These are phyloP conservation scores for Caenorhabditis plicata DNA, from an alignment of 2,888 invertebrate genomes.

Conservation along the genomic window DNA sequence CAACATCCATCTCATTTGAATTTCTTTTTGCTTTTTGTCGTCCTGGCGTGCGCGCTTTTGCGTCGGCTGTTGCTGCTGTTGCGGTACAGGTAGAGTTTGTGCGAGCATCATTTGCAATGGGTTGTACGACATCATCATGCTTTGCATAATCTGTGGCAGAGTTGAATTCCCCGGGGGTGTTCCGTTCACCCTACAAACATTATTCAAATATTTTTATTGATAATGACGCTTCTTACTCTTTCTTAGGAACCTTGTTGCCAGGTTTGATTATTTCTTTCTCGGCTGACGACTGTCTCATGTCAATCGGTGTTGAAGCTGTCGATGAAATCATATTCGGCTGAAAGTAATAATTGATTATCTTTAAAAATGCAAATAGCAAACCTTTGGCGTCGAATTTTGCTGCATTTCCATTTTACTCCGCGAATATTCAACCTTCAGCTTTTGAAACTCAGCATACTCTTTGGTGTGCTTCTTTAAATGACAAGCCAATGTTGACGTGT, in stretches of 20 bases:
- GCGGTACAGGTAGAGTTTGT: slow-evolving; percentile 14
- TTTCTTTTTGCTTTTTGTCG: slow-evolving; percentile 52
- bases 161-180: background rate
- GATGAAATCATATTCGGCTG: slow-evolving; percentile 6
- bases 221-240: slow-evolving; percentile 8
- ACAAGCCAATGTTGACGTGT: slow-evolving; percentile 62
- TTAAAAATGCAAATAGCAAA: background rate
- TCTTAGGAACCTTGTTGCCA: slow-evolving; percentile 1
- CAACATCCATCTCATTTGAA: slow-evolving; percentile 21
- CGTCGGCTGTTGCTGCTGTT: slow-evolving; percentile 37
- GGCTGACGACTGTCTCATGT: background rate
- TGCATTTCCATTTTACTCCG: slow-evolving; percentile 24
- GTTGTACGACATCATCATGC: slow-evolving; percentile 38
- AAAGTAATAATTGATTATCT: background rate
- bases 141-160: slow-evolving; percentile 10
- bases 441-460: slow-evolving; percentile 63
- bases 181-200: slow-evolving; percentile 3
- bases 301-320: background rate
- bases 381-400: slow-evolving; percentile 15
- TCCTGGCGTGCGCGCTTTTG: slow-evolving; percentile 58
- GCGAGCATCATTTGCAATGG: slow-evolving; percentile 35
- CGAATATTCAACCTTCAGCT: slow-evolving; percentile 52
- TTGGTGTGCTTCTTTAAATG: slow-evolving; percentile 62
- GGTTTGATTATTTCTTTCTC: background rate
- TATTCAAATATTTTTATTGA: too few relatives aligned